Conservation (phyloP, 2,888 invertebrate genomes). For the Caenorhabditis uteleia region DNA sequence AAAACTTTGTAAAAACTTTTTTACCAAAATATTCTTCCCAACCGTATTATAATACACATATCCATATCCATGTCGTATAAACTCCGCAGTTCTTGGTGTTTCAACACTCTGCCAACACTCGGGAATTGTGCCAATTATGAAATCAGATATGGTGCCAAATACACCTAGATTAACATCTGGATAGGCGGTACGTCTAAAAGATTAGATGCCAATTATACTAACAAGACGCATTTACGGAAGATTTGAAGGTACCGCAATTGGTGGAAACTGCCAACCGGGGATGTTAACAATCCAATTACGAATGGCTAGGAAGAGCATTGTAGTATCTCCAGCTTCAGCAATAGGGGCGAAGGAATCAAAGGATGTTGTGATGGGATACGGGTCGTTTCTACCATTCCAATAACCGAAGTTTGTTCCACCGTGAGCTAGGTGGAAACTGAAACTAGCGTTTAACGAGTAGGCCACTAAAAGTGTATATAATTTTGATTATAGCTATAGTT, state of each 20-base stretch:
- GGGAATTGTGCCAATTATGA: slow-evolving; percentile 20
- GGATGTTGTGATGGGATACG: slow-evolving; percentile 49
- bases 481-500: neutral
- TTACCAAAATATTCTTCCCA: slow-evolving; percentile 1
- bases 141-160: slow-evolving; percentile 29
- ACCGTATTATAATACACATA: slow-evolving; percentile 37
- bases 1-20: too few species aligned
- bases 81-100: slow-evolving; percentile 33
- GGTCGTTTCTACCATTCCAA: slow-evolving; percentile 46
- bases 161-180: slow-evolving; percentile 15
- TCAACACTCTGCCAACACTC: slow-evolving; percentile 28
- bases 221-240: slow-evolving; percentile 8
- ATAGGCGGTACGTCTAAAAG: slow-evolving; percentile 8
- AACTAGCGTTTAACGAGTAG: slow-evolving; percentile 26
- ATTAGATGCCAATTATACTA: neutral
- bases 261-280: slow-evolving; percentile 35
- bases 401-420: slow-evolving; percentile 64
- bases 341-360: slow-evolving; percentile 66
- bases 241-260: slow-evolving; percentile 73
- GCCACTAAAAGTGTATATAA: slow-evolving; percentile 8
- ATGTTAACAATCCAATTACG: slow-evolving; percentile 41
- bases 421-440: slow-evolving; percentile 54
- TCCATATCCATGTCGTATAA: slow-evolving; percentile 27
- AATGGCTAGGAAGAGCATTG: slow-evolving; percentile 40
- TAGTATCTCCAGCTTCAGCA: slow-evolving; percentile 58